phyloP scores from a whole-genome alignment of 2,888 invertebrate species.

The Coelinius sp. region DNA sequence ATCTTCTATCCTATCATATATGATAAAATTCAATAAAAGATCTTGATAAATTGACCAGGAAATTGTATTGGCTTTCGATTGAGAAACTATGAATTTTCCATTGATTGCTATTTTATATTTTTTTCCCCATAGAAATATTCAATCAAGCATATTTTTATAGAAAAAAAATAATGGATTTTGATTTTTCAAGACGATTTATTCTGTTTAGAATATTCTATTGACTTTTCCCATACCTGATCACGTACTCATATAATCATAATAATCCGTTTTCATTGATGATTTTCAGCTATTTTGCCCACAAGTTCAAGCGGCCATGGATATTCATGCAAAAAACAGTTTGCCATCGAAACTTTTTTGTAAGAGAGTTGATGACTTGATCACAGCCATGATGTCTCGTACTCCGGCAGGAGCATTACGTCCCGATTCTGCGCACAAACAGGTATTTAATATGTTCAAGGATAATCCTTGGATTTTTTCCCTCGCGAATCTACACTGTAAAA shows the following conservation, averaged over 20 bases:
- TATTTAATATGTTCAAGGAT: not conserved
- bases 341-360: slow-evolving; percentile 38
- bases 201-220: too few relatives aligned
- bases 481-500: not conserved
- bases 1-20: too few relatives aligned
- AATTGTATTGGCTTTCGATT: too few relatives aligned
- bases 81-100: not conserved
- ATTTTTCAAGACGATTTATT: too few relatives aligned
- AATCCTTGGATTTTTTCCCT: not conserved
- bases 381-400: slow-evolving; percentile 43
- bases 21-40: too few relatives aligned
- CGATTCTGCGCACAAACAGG: slow-evolving; percentile 32
- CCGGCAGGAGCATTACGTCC: slow-evolving; percentile 35
- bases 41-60: too few relatives aligned
- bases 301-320: slow-evolving; percentile 41
- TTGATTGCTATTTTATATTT: too few relatives aligned
- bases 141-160: too few relatives aligned
- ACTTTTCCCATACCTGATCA: too few relatives aligned
- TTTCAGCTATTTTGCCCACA: slow-evolving; percentile 43
- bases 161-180: too few relatives aligned
- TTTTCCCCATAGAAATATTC: too few relatives aligned
- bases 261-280: not conserved
- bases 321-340: slow-evolving; percentile 30
- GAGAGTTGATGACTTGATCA: slow-evolving; percentile 26
- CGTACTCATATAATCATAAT: not conserved